Evolutionary conservation across 2,888 invertebrate species (phyloP), one percentile per base, ranked within the genome.

Genomic region (Podotricha telesiphe): DNA sequence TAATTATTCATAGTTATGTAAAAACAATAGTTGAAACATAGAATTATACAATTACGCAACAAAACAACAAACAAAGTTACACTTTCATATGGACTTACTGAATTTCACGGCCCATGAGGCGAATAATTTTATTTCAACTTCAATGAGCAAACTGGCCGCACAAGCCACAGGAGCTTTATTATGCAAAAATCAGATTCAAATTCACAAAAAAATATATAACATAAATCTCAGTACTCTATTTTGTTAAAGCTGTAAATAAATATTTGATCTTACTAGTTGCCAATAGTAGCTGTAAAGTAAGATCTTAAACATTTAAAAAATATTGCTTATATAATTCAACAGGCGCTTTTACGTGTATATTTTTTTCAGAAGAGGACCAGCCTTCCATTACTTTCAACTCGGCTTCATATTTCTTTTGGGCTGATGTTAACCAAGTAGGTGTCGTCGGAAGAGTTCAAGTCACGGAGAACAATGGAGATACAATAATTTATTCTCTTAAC

Each of bases 401-500:
- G 1, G 45, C 80, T 0, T 82, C 82, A 0, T 92, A 91, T 74
- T 79, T 79, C 37, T 37, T 91, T 0, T 79, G 77, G 47, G 82
- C 83, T n/a, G 80, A 83, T 11, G 77, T 81, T 28, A 73, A 74
- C 0, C 86, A 86, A 55, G 84, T 80, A 0, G 92, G 92, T 0
- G 17, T 79, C 3, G 73, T 89, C 1, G 90, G 89, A 5, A 76
- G 73, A 45, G 89, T 91, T 10, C 69, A 74, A 5, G 92, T 92
- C 1, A 78, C 80, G n/a, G 82, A 88, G 1, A 82, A 84, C 73
- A 90, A 87, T 61, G 83, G 82, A 47, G 91, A 91, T 70, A 59
- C 72, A 0, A 50, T 93, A n/a, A 70, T 64, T 8, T 92, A 90
- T 75, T 82, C 87, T 0, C 74, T 91, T 19, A 17, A 61, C 11